Base-by-base conservation (phyloP, 2,797 vertebrate species). In the Spheniscus humboldti region DNA sequence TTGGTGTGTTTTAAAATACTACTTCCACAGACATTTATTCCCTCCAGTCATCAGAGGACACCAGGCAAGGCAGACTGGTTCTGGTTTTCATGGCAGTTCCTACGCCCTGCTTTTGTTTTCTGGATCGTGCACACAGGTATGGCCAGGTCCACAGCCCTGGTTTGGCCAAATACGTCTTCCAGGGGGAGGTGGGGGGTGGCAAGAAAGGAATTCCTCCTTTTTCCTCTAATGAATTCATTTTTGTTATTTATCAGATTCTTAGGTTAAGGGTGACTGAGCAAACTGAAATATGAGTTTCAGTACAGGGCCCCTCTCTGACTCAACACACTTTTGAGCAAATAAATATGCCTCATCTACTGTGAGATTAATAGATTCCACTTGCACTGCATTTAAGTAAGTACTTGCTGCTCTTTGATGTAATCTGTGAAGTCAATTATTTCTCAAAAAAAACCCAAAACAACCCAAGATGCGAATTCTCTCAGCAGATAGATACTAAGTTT, bases 101-200 rank as follows among this genome's bases (percentile, higher is more conserved):
- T 31, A 11, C 7, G 2, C 7, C 17, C 14, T 3, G 3, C 13
- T 75, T 72, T 45, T 52, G 4, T 62, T 82, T 79, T 48, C 53
- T 33, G 33, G 13, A 28, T 37, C 2, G 0, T 4, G 6, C 45
- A 45, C 15, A 10, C 22, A 20, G 20, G 23, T 27, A 37, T 8
- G 20, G 55, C 27, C 1, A 1, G 7, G 10, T n/a, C 27, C 52
- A 48, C 35, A 48, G 30, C 5, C 27, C 50, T 78, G 50, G 31
- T 13, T 43, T 72, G 48, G 33, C 18, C 69, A 83, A 73, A 57
- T 25, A 19, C 6, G 20, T 50, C 39, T 67, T 76, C 52, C 33
- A 52, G 17, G 11, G 3, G 13, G 2, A 45, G 5, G 2, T 3
- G 22, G 18, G 13, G 22, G 1, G 9, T 18, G 7, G 33, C 23